phyloP scores from a whole-genome alignment of 23 tunicate genomes.

The Ciona savignyi region DNA sequence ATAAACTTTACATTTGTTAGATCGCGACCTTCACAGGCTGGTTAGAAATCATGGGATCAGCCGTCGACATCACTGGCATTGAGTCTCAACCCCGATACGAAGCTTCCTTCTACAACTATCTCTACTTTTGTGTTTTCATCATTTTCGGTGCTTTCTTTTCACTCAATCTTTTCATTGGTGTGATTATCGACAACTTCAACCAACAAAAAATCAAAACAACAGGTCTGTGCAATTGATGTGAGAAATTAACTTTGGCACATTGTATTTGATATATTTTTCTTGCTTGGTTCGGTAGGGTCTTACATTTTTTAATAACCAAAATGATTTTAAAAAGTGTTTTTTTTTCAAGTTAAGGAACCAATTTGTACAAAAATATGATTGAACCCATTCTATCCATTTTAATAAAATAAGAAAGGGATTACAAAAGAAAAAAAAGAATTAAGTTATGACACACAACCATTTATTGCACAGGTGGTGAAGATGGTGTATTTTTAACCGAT shows the following conservation, averaged over 20 bases:
- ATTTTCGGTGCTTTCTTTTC: conserved; percentile 92
- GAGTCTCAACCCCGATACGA: conserved; percentile 79
- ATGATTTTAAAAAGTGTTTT: no score
- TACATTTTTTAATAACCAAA: no score
- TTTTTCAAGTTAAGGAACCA: no score
- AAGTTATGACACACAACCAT: background rate
- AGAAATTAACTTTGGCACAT: no score
- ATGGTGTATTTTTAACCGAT: conserved; percentile 92
- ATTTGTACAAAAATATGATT: no score
- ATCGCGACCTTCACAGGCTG: conserved; percentile 98
- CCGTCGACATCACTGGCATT: conserved; percentile 68
- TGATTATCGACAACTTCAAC: conserved; percentile 96
- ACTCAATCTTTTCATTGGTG: conserved; percentile 97
- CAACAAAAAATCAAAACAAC: conserved; percentile 88
- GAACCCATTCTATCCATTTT: no score
- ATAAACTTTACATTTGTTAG: conserved; percentile 10
- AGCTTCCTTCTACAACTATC: conserved; percentile 52
- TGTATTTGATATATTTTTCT: no score
- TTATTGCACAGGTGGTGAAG: conserved; percentile 38
- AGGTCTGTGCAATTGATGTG: no score
- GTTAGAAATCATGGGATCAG: conserved; percentile 92
- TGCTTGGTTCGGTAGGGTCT: no score
- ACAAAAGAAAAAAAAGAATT: no score
- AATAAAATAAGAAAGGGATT: no score
- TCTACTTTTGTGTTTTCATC: conserved; percentile 83